These are phyloP conservation scores for Podocnemis expansa DNA, from an alignment of 2,113 vertebrate genomes.

Conservation along the genomic window DNA sequence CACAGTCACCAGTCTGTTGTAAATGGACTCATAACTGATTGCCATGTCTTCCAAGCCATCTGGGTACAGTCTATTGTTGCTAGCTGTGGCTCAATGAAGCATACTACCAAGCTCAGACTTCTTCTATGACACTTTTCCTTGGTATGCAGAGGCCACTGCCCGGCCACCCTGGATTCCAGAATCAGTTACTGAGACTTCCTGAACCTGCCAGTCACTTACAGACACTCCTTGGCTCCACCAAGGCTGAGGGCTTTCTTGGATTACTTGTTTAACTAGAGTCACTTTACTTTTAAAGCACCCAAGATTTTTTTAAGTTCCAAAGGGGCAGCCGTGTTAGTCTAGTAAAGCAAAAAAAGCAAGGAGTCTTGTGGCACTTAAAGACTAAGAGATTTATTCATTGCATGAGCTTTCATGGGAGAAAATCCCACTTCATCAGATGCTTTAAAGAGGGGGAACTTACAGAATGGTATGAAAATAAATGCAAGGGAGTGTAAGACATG, in stretches of 20 bases:
- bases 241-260: background rate
- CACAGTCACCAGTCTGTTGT: background rate
- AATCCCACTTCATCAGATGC: too few species aligned
- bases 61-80: background rate
- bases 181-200: background rate
- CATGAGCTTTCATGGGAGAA: too few species aligned
- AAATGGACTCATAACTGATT: background rate
- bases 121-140: background rate
- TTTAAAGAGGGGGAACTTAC: too few species aligned
- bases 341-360: too few species aligned
- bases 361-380: too few species aligned
- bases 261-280: background rate
- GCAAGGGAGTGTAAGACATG: too few species aligned
- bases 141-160: background rate
- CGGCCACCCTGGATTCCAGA: background rate
- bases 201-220: background rate
- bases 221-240: background rate
- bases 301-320: background rate
- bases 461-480: too few species aligned
- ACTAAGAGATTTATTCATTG: too few species aligned
- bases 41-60: background rate
- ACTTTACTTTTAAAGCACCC: background rate
- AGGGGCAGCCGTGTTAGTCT: too few species aligned
- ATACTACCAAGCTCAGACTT: background rate
- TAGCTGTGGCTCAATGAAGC: background rate